phyloP scores from a whole-genome alignment of 2,888 invertebrate species.

The Eupelmus urozonus region DNA sequence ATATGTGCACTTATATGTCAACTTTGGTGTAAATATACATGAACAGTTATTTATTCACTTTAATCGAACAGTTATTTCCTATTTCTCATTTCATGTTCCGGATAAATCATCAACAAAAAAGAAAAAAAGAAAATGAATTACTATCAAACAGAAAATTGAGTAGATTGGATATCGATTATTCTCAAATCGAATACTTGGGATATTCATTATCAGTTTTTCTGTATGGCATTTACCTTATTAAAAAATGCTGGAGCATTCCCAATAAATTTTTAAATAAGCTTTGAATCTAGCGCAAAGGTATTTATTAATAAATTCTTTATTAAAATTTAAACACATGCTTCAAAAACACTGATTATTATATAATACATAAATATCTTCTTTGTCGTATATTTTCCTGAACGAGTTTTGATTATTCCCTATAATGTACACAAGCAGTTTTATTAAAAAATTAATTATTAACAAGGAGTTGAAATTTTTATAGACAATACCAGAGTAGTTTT shows the following conservation, averaged over 20 bases:
- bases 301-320: conserved; percentile 14
- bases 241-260: conserved; percentile 17
- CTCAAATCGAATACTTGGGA: neutral
- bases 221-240: conserved; percentile 26
- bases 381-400: neutral
- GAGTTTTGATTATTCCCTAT: conserved; percentile 34
- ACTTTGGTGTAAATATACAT: neutral
- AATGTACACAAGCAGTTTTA: conserved; percentile 23
- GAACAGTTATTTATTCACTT: conserved; percentile 11
- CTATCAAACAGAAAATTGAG: neutral
- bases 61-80: neutral
- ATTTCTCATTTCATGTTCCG: too few relatives aligned
- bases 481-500: neutral
- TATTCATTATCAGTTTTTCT: conserved; percentile 10
- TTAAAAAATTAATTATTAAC: conserved; percentile 22
- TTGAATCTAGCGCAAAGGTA: neutral
- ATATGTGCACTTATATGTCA: conserved; percentile 8
- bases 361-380: conserved; percentile 18
- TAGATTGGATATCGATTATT: neutral
- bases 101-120: too few relatives aligned
- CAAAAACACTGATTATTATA: conserved; percentile 13
- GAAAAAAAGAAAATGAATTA: too few relatives aligned
- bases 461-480: neutral
- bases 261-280: conserved; percentile 20
- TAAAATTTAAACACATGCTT: conserved; percentile 16